Evolutionary conservation across 2,888 invertebrate species (phyloP).

Genomic region (Bellardia bayeri): DNA sequence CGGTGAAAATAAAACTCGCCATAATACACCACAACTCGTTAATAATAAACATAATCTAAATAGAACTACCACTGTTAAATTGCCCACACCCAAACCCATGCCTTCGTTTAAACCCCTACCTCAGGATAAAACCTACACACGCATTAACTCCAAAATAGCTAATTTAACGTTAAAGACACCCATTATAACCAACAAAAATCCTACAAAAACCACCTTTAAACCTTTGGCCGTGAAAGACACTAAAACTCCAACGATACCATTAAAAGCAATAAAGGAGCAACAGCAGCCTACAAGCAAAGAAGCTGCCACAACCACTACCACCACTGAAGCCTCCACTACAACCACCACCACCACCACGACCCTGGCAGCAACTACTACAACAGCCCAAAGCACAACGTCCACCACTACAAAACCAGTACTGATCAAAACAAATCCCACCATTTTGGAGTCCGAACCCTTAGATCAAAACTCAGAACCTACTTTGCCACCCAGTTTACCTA

Average conservation of each 20-base stretch:
- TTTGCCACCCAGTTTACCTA: conserved; percentile 92
- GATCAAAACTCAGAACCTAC: conserved; percentile 83
- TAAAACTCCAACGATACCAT: conserved; percentile 24
- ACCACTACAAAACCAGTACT: conserved; percentile 75
- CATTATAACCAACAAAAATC: conserved; percentile 76
- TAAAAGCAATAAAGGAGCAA: neutral
- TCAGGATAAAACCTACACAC: conserved; percentile 77
- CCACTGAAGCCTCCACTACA: neutral
- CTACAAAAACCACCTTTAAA: conserved; percentile 76
- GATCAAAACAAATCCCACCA: conserved; percentile 82
- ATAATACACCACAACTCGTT: neutral
- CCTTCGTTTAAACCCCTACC: conserved; percentile 80
- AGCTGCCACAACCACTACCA: conserved; percentile 13
- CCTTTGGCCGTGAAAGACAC: conserved; percentile 72
- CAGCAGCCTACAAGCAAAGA: conserved; percentile 45
- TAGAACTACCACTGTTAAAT: conserved; percentile 61
- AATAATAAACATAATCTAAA: conserved; percentile 66
- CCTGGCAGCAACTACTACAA: conserved; percentile 33
- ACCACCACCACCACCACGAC: conserved; percentile 13
- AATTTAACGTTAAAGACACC: conserved; percentile 78
- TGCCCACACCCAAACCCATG: conserved; percentile 73
- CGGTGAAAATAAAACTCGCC: conserved; percentile 61
- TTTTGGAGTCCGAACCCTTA: conserved; percentile 83
- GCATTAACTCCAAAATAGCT: conserved; percentile 81
- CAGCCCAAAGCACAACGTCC: conserved; percentile 48